A percentile compares a stretch with the other conserved stretches of the same genome.
Conservation (phyloP, 2,113 vertebrate species). For the Burhinus bistriatus region DNA sequence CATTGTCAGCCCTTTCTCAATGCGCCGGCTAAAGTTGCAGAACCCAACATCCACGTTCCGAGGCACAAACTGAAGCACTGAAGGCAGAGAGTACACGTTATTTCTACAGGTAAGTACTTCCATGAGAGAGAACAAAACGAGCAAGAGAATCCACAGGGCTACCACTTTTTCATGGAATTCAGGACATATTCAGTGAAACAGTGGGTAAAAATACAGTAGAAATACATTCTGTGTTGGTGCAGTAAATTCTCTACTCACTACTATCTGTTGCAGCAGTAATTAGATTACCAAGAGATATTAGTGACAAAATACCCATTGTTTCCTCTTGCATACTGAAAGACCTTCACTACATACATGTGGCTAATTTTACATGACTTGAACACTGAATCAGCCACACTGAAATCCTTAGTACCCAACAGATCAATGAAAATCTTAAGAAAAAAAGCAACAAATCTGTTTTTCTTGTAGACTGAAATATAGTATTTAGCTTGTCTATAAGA, state of each 20-base stretch:
- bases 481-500: not conserved
- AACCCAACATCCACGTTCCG: conserved; percentile 81
- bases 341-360: not conserved
- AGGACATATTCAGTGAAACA: not conserved
- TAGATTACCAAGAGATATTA: not conserved
- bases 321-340: not conserved
- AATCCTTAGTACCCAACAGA: not conserved
- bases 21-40: conserved; percentile 89
- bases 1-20: conserved; percentile 86
- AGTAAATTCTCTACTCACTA: not conserved
- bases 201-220: not conserved
- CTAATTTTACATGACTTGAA: not conserved
- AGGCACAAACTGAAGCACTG: conserved; percentile 97
- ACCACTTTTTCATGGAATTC: not conserved
- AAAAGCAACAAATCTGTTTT: not conserved
- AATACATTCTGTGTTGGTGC: not conserved
- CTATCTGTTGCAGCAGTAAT: not conserved
- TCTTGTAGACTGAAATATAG: not conserved
- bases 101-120: not conserved
- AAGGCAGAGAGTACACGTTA: not conserved
- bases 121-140: not conserved
- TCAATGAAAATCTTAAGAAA: not conserved
- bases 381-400: not conserved
- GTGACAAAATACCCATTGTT: not conserved
- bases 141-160: not conserved